Percentiles rank a stretch among this genome's conserved stretches.
These are phyloP conservation scores for Papilio gigon DNA, from an alignment of 2,888 invertebrate species.

Conservation along the genomic window DNA sequence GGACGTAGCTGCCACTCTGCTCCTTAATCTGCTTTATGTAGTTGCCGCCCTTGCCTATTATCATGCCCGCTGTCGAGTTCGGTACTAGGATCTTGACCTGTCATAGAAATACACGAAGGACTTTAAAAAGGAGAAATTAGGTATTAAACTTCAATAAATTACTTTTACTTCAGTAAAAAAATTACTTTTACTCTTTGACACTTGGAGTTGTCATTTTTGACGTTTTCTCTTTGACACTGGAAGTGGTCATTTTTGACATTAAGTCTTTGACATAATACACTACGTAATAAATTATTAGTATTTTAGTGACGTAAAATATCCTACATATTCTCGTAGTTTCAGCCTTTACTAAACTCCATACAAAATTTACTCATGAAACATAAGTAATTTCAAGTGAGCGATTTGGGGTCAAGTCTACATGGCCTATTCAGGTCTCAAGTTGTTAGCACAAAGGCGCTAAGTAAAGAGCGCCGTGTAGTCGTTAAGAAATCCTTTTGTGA, in stretches of 20 bases:
- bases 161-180: too few species aligned
- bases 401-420: slow-evolving; percentile 5
- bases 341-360: neutral
- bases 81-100: slow-evolving; percentile 96
- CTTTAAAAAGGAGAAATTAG: too few species aligned
- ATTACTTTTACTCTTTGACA: too few species aligned
- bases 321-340: too few species aligned
- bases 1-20: slow-evolving; percentile 96
- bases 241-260: too few species aligned
- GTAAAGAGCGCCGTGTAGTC: slow-evolving; percentile 28
- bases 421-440: slow-evolving; percentile 24
- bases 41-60: slow-evolving; percentile 97
- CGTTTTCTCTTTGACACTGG: too few species aligned
- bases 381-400: slow-evolving; percentile 18
- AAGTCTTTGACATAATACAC: too few species aligned
- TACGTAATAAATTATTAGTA: too few species aligned
- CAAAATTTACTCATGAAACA: neutral
- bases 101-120: slow-evolving; percentile 57
- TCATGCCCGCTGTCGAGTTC: slow-evolving; percentile 98
- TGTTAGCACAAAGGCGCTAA: slow-evolving; percentile 18
- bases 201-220: too few species aligned
- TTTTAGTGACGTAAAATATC: too few species aligned
- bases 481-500: slow-evolving; percentile 38
- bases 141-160: too few species aligned
- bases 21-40: slow-evolving; percentile 98